Conservation (phyloP, 2,888 invertebrate genomes). For the Drosophila cracens region DNA sequence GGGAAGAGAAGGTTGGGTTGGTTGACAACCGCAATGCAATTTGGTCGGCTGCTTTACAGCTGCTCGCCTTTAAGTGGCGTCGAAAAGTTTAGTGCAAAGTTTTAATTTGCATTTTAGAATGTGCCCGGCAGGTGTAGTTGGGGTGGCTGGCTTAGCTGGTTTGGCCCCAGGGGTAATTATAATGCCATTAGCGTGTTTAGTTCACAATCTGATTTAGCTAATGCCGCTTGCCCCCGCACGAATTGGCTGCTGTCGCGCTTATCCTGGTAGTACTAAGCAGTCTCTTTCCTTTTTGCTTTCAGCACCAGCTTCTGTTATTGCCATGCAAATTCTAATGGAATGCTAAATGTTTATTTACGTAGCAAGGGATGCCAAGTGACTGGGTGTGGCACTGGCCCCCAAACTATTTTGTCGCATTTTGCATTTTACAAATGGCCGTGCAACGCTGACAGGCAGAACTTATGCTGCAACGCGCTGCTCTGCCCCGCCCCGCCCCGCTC, state of each 20-base stretch:
- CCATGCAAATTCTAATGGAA: constrained; percentile 72
- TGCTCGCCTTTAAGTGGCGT: constrained; percentile 65
- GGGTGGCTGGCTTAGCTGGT: constrained; percentile 4
- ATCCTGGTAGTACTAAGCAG: constrained; percentile 37
- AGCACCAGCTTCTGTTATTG: constrained; percentile 22
- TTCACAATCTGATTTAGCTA: constrained; percentile 71
- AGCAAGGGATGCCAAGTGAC: constrained; percentile 49
- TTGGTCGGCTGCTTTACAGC: constrained; percentile 47
- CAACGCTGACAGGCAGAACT: constrained; percentile 42
- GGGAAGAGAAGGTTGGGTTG: background rate
- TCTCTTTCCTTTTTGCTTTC: constrained; percentile 13
- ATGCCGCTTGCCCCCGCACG: constrained; percentile 31
- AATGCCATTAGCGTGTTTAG: constrained; percentile 81
- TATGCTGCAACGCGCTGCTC: constrained; percentile 17
- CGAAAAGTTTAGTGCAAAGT: constrained; percentile 64
- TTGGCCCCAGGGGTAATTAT: constrained; percentile 71
- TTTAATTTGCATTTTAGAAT: constrained; percentile 71
- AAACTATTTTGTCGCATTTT: constrained; percentile 74
- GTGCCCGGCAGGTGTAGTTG: constrained; percentile 39
- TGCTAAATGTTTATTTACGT: constrained; percentile 79
- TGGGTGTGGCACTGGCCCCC: constrained; percentile 55
- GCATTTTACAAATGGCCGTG: constrained; percentile 69
- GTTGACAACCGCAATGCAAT: constrained; percentile 65
- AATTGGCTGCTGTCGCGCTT: constrained; percentile 65
- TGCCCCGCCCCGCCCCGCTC: background rate